These are phyloP conservation scores for Tenthredo notha DNA, from an alignment of 2,888 invertebrate genomes.

Conservation along the genomic window DNA sequence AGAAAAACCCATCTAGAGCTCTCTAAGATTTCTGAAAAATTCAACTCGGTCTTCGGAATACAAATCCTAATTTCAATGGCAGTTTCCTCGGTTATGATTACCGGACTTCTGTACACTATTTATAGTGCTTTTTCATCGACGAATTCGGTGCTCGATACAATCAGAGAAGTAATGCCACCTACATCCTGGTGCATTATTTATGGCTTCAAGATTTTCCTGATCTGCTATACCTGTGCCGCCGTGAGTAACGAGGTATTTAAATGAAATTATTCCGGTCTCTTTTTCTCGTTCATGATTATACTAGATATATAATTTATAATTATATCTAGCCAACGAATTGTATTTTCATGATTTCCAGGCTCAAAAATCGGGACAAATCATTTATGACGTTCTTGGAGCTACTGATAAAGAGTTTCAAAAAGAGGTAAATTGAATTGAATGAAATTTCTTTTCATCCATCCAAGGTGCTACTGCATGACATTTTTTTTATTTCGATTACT, in stretches of 20 bases:
- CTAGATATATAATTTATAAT: background rate
- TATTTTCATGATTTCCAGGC: background rate
- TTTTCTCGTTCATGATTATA: background rate
- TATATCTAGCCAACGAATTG: background rate
- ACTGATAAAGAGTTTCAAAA: slow-evolving; percentile 18
- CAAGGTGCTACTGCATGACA: background rate
- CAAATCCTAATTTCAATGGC: slow-evolving; percentile 42
- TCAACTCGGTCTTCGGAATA: slow-evolving; percentile 26
- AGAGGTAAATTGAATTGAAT: background rate
- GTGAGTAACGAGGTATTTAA: slow-evolving; percentile 34
- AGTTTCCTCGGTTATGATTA: slow-evolving; percentile 41
- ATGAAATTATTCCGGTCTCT: background rate
- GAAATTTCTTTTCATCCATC: background rate
- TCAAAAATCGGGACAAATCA: slow-evolving; percentile 34
- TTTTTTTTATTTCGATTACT: background rate
- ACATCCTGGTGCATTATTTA: slow-evolving; percentile 23
- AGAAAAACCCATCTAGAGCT: slow-evolving; percentile 47
- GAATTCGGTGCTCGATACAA: background rate
- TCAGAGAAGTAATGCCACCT: background rate
- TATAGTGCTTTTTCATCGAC: slow-evolving; percentile 13
- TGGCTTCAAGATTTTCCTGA: slow-evolving; percentile 12
- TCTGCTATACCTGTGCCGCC: slow-evolving; percentile 12
- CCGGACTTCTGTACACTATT: slow-evolving; percentile 37
- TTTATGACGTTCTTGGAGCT: slow-evolving; percentile 40
- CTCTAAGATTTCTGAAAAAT: background rate